phyloP scores from a whole-genome alignment of 2,797 vertebrate species.

The Peromyscus aztecus region DNA sequence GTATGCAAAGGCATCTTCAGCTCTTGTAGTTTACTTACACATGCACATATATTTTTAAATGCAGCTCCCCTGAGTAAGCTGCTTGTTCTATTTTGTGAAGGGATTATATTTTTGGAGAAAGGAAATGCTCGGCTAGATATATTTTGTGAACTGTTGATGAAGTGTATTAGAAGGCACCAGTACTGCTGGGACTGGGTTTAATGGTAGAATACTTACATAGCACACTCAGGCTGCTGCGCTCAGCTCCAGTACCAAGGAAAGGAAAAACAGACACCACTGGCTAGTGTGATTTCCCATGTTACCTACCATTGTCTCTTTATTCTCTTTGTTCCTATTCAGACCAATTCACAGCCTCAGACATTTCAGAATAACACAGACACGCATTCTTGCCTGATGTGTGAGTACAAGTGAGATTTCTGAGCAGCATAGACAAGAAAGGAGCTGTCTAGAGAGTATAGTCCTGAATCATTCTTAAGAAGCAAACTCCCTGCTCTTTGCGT shows the following conservation, averaged over 20 bases:
- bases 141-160: constrained; percentile 74
- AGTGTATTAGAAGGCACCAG: constrained; percentile 54
- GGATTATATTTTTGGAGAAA: constrained; percentile 81
- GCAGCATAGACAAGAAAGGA: neutral
- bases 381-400: neutral
- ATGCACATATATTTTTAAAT: constrained; percentile 68
- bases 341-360: neutral
- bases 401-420: constrained; percentile 60
- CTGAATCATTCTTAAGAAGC: neutral
- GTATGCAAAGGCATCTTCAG: constrained; percentile 49
- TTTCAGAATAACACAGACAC: constrained; percentile 12
- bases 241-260: neutral
- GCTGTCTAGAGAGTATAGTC: neutral
- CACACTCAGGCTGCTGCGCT: neutral
- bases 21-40: constrained; percentile 58
- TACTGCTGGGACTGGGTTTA: neutral
- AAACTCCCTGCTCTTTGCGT: neutral
- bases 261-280: constrained; percentile 31
- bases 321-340: neutral
- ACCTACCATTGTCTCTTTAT: constrained; percentile 23
- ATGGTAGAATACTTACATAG: neutral
- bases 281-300: neutral
- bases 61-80: constrained; percentile 65
- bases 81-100: constrained; percentile 79
- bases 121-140: constrained; percentile 68